phyloP scores from a whole-genome alignment of 2,113 vertebrate genomes.

The Corythornis madagascariensis region DNA sequence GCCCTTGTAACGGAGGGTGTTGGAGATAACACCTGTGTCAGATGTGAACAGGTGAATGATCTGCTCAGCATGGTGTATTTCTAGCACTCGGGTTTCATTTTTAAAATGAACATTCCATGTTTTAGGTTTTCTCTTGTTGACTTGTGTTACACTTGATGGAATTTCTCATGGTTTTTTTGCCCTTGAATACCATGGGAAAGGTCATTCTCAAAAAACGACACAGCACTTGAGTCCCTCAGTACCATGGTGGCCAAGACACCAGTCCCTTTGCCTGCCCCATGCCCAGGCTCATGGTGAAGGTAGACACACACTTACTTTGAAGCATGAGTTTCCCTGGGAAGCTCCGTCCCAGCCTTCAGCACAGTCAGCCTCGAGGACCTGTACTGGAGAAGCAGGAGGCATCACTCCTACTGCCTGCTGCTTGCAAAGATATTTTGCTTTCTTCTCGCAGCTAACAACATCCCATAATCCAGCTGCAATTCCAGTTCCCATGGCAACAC shows the following conservation, averaged over 20 bases:
- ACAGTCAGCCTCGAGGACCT: constrained; percentile 66
- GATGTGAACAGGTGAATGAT: no score
- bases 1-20: no score
- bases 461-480: constrained; percentile 88
- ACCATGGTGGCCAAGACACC: fast-evolving
- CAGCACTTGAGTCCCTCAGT: background rate
- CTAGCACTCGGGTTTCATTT: background rate
- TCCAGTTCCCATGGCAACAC: constrained; percentile 87
- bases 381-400: constrained; percentile 62
- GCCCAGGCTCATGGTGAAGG: background rate
- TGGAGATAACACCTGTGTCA: no score
- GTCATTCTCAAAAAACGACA: background rate
- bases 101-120: background rate
- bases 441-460: constrained; percentile 83
- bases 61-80: background rate
- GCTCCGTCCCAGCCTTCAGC: constrained; percentile 74
- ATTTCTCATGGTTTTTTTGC: background rate
- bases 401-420: constrained; percentile 77
- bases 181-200: background rate
- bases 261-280: background rate
- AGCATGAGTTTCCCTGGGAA: constrained; percentile 66
- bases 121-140: background rate
- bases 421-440: constrained; percentile 89
- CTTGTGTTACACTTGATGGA: background rate
- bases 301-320: constrained; percentile 75